Conservation (phyloP, 2,797 vertebrate genomes). For the Mionectes olivaceus region DNA sequence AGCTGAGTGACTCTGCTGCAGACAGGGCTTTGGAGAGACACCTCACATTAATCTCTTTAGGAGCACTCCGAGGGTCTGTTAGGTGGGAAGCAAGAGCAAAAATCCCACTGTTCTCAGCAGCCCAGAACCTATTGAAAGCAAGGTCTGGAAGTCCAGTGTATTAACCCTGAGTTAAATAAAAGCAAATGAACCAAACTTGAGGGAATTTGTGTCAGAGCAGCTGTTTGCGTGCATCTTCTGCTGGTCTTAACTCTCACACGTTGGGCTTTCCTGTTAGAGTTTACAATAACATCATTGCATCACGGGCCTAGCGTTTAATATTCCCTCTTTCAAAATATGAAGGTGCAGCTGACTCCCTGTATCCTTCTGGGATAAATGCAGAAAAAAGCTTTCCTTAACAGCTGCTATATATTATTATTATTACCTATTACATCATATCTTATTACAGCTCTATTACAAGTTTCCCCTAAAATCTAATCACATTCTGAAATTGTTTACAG, state of each 20-base stretch:
- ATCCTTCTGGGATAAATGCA: constrained; percentile 65
- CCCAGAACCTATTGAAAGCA: neutral
- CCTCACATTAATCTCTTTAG: neutral
- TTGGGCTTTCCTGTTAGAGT: constrained; percentile 20
- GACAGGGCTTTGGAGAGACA: neutral
- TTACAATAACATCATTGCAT: constrained; percentile 56
- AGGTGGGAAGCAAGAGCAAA: neutral
- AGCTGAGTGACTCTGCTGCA: neutral
- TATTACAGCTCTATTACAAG: constrained; percentile 70
- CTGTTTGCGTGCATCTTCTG: constrained; percentile 47
- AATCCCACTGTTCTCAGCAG: constrained; percentile 1
- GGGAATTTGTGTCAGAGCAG: constrained; percentile 52
- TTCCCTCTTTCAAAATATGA: constrained; percentile 64
- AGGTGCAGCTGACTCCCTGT: constrained; percentile 69
- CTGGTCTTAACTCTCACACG: constrained; percentile 55
- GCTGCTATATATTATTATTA: constrained; percentile 75
- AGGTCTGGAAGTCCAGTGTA: neutral
- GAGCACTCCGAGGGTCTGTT: neutral
- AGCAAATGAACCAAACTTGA: constrained; percentile 6
- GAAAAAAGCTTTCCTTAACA: constrained; percentile 67
- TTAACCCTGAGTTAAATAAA: constrained; percentile 2
- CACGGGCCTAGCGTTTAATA: constrained; percentile 56
- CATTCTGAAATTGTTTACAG: constrained; percentile 72
- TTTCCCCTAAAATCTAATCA: constrained; percentile 72
- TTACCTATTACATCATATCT: constrained; percentile 75